Evolutionary conservation across 2,888 invertebrate species (phyloP).

Genomic region (Stenchaetothrips biformis): DNA sequence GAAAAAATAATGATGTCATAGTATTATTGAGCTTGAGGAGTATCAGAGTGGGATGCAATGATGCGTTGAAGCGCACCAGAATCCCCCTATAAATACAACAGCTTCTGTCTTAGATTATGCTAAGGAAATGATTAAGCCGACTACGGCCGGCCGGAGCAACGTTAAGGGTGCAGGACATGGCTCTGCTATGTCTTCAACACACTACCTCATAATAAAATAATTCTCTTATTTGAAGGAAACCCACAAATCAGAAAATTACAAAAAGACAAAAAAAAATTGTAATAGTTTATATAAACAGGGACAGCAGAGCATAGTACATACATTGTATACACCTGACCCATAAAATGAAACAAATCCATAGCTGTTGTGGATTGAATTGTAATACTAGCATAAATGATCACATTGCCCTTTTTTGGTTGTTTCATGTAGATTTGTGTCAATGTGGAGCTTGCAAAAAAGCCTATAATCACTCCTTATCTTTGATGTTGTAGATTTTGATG

Average conservation of each 20-base stretch:
- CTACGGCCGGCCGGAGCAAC: constrained; percentile 15
- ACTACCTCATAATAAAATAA: constrained; percentile 22
- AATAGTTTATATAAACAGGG: constrained; percentile 19
- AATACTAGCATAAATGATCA: neutral
- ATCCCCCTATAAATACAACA: constrained; percentile 20
- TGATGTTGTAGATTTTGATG: constrained; percentile 25
- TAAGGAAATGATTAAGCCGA: neutral
- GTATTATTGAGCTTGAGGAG: constrained; percentile 21
- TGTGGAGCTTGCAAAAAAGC: constrained; percentile 18
- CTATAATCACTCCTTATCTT: constrained; percentile 15
- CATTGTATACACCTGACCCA: constrained; percentile 20
- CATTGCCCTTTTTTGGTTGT: constrained; percentile 13
- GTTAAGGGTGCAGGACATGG: constrained; percentile 22
- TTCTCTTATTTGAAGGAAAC: constrained; percentile 16
- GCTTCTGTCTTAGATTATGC: constrained; percentile 23
- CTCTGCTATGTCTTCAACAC: constrained; percentile 5
- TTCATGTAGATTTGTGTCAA: constrained; percentile 20
- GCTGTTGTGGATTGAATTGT: neutral
- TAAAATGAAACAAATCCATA: constrained; percentile 8
- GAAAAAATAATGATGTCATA: neutral
- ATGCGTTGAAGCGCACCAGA: neutral
- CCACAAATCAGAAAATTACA: constrained; percentile 16
- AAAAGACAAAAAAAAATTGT: constrained; percentile 16
- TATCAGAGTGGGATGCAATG: neutral
- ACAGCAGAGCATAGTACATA: constrained; percentile 24